Evolutionary conservation across 2,888 invertebrate species (phyloP).

Genomic region (Clivina fossor): DNA sequence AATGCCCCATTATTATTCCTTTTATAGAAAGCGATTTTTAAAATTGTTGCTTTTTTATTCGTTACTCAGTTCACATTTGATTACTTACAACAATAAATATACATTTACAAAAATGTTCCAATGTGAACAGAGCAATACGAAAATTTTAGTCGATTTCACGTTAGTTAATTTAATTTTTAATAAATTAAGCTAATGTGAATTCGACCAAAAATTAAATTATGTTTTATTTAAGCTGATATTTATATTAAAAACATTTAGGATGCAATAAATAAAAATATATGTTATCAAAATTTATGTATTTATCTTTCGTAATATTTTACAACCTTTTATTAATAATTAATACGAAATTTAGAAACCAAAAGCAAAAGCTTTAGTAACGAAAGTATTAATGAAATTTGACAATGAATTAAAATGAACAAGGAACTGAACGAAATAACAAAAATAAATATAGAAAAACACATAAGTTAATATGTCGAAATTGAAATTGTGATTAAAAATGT

Average conservation of each 20-base stretch:
- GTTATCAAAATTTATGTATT: neutral
- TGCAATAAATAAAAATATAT: slow-evolving; percentile 20
- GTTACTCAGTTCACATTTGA: too few species aligned
- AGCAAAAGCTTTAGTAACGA: slow-evolving; percentile 25
- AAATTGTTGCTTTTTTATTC: too few species aligned
- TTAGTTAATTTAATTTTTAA: too few species aligned
- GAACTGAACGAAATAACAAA: slow-evolving; percentile 7
- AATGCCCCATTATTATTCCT: too few species aligned
- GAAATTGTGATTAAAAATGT: too few species aligned
- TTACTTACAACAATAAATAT: too few species aligned
- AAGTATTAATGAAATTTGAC: neutral
- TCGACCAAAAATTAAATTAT: neutral
- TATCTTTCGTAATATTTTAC: neutral
- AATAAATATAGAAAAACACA: too few species aligned
- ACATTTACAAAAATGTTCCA: too few species aligned
- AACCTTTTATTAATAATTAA: slow-evolving; percentile 14
- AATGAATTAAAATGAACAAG: neutral
- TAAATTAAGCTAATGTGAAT: neutral
- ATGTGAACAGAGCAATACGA: too few species aligned
- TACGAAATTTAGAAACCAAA: slow-evolving; percentile 4
- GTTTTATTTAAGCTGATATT: neutral
- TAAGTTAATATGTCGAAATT: too few species aligned
- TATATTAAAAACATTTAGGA: slow-evolving; percentile 20
- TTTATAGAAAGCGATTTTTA: too few species aligned
- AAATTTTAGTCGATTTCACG: too few species aligned